phyloP scores from a whole-genome alignment of 2,797 vertebrate species.

The Platyrinchus mystaceus region DNA sequence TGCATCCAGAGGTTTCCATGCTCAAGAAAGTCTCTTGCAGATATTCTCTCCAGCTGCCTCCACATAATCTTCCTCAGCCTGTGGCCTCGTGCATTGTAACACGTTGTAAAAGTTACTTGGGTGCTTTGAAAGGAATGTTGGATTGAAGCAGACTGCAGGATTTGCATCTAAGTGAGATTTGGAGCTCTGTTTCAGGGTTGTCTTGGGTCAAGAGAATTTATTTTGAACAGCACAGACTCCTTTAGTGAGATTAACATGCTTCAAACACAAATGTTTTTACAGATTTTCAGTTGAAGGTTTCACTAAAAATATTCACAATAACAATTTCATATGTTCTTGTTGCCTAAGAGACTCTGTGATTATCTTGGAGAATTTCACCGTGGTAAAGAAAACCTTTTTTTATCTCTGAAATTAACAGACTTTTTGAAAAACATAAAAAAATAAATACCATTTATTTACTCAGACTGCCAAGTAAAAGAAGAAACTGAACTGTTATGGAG shows the following conservation, averaged over 20 bases:
- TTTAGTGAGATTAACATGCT: background rate
- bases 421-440: background rate
- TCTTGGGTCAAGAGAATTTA: background rate
- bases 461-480: background rate
- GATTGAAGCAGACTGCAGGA: background rate
- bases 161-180: background rate
- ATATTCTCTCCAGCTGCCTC: background rate
- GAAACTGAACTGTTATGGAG: background rate
- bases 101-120: background rate
- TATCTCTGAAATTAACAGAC: background rate
- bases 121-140: background rate
- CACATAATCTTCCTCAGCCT: background rate
- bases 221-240: background rate
- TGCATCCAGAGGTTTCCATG: background rate
- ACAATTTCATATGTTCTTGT: constrained; percentile 1
- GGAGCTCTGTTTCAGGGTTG: background rate
- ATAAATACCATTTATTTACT: background rate
- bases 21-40: background rate
- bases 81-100: background rate
- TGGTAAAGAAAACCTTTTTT: background rate
- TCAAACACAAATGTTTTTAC: background rate
- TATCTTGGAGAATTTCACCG: background rate
- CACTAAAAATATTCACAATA: background rate
- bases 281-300: background rate
- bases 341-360: background rate